Conservation (phyloP, 2,797 vertebrate genomes). For the Semaprochilodus insignis region DNA sequence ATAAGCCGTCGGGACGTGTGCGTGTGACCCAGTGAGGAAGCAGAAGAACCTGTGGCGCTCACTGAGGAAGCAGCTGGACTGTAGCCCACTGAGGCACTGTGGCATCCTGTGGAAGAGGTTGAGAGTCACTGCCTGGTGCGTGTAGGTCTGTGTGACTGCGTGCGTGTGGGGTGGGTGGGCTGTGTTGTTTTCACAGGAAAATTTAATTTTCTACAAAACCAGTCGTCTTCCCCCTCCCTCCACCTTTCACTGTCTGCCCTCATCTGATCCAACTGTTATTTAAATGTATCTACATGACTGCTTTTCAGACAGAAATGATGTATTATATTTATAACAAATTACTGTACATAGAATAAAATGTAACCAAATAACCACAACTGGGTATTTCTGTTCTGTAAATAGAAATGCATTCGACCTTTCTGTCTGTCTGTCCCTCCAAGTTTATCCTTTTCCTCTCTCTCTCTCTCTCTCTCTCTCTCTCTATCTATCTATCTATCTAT, state of each 20-base stretch:
- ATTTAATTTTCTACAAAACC: slow-evolving; percentile 65
- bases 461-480: not conserved
- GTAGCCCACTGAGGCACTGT: slow-evolving; percentile 7
- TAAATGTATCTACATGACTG: slow-evolving; percentile 85
- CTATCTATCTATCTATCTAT: not conserved
- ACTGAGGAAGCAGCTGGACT: slow-evolving; percentile 8
- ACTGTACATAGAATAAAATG: slow-evolving; percentile 98
- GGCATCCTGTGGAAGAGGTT: slow-evolving; percentile 7
- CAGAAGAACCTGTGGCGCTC: slow-evolving; percentile 12
- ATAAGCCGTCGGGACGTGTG: not conserved
- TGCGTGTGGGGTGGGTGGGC: slow-evolving; percentile 9
- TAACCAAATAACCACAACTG: slow-evolving; percentile 76
- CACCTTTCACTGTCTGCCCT: slow-evolving; percentile 80
- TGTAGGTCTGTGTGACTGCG: slow-evolving; percentile 27
- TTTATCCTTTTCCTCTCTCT: not conserved
- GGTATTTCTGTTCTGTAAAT: not conserved
- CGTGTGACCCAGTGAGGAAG: not conserved
- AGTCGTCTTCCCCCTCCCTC: slow-evolving; percentile 77
- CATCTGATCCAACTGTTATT: slow-evolving; percentile 84
- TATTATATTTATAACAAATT: slow-evolving; percentile 99
- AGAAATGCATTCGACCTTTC: not conserved
- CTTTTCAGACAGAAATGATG: slow-evolving; percentile 89
- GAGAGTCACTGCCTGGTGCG: slow-evolving; percentile 31
- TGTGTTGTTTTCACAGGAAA: slow-evolving; percentile 70
- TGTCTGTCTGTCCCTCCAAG: not conserved